A percentile compares a stretch with the other conserved stretches of the same genome.
These are phyloP conservation scores for Dioctria rufipes DNA, from an alignment of 2,888 invertebrate species.

Conservation along the genomic window DNA sequence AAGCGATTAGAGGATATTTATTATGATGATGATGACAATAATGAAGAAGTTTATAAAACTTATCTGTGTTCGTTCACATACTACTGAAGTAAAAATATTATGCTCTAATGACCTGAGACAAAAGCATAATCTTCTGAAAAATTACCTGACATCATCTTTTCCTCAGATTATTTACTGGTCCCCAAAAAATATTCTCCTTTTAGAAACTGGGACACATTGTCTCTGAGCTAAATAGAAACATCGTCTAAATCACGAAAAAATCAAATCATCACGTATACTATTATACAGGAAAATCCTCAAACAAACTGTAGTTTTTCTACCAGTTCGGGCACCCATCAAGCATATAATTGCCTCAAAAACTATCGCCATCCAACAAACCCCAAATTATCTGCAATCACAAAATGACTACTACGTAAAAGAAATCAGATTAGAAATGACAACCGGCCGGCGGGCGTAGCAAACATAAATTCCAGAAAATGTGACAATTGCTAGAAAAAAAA, in stretches of 20 bases:
- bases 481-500: slow-evolving; percentile 45
- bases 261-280: too few relatives aligned
- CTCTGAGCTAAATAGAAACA: not conserved
- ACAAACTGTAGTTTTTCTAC: not conserved
- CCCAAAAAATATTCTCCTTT: too few relatives aligned
- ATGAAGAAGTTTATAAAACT: too few relatives aligned
- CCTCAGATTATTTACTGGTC: too few relatives aligned
- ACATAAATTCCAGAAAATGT: slow-evolving; percentile 53
- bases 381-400: slow-evolving; percentile 36
- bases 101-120: not conserved
- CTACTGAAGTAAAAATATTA: too few relatives aligned
- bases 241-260: too few relatives aligned
- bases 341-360: slow-evolving; percentile 39
- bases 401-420: slow-evolving; percentile 10
- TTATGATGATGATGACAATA: too few relatives aligned
- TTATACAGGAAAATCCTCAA: too few relatives aligned
- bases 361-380: slow-evolving; percentile 42
- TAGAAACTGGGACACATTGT: not conserved
- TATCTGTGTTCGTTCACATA: too few relatives aligned
- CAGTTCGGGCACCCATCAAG: not conserved
- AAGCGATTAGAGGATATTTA: too few relatives aligned
- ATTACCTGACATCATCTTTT: not conserved
- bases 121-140: not conserved
- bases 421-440: slow-evolving; percentile 52
- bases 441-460: slow-evolving; percentile 2